Conservation (phyloP, 2,113 vertebrate genomes). For the Stegostoma tigrinum region DNA sequence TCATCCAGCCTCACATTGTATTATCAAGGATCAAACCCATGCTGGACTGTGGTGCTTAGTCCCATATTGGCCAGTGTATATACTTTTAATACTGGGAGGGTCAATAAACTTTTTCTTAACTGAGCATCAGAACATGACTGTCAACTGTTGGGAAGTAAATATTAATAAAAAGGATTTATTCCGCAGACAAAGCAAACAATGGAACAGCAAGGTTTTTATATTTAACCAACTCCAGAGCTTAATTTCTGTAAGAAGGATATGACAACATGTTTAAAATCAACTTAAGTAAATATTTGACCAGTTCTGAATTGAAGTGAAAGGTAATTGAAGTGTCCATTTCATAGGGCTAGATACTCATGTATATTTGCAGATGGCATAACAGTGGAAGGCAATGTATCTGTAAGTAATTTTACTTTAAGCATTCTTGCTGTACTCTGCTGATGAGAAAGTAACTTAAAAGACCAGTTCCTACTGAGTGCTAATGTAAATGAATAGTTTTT, state of each 20-base stretch:
- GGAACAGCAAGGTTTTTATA: background rate
- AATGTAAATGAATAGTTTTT: background rate
- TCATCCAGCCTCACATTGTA: too few relatives aligned
- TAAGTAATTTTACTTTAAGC: background rate
- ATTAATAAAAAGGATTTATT: background rate
- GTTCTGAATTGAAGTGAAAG: constrained; percentile 16
- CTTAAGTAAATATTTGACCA: constrained; percentile 32
- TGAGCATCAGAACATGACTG: background rate
- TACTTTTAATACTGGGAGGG: background rate
- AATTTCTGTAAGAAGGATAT: background rate
- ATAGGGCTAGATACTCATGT: background rate
- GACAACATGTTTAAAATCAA: background rate
- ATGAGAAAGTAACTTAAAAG: constrained; percentile 6
- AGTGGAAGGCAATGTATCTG: background rate
- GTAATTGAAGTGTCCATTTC: constrained; percentile 29
- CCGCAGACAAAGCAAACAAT: background rate
- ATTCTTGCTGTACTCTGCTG: background rate
- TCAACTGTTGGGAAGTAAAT: background rate
- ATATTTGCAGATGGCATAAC: background rate
- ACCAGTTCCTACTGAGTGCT: background rate
- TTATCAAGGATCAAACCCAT: background rate
- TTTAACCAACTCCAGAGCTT: background rate
- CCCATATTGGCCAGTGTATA: background rate
- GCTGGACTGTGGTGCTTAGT: background rate
- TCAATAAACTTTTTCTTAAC: background rate